Base-by-base conservation (phyloP, 1,140 invertebrate species). In the Ips typographus region DNA sequence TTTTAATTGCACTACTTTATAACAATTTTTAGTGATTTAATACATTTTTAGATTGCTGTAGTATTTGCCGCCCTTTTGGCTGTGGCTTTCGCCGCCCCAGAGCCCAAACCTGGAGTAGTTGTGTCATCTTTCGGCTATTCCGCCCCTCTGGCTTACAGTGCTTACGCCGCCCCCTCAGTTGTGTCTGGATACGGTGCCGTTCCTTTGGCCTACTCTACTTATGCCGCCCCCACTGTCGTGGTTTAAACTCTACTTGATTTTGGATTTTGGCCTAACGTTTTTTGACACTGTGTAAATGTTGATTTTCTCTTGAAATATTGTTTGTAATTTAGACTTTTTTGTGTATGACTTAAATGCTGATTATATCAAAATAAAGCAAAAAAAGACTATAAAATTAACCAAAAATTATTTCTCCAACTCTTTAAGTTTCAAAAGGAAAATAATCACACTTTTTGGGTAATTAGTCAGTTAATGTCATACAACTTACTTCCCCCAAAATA, bases 11-110 rank as follows among this genome's bases (percentile, higher is more conserved):
- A 22, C 1, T 22, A 49, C 22, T 49, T 22, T 8, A 8, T 1
- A 49, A 3, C 7, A 2, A 49, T 49, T 49, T 2, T 49, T 49
- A 8, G 1, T 49, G 2, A 3, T 49, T 8, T 49, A 2, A 49
- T 49, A 22, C 22, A 49, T 49, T 22, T 49, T 22, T 49, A 49
- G 44, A 22, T 49, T 8, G 44, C 2, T 1, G 2, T 61, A 22
- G 5, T 61, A 1, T 61, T 61, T 37, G 59, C 59, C 41, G 37
- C 59, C 22, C n/a, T 61, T 3, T 44, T 61, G 41, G 59, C 43
- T 38, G 37, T 61, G 4, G 59, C 59, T 22, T 61, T 61, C 7
- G 59, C 41, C 22, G 59, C 41, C 40, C 59, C 59, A 4, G 59
- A 55, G 4, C 8, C 52, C 8, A 55, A 55, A 37, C 52, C 52